These are phyloP conservation scores for Lottia gigantea DNA, from an alignment of 2,888 invertebrate species.

Conservation along the genomic window DNA sequence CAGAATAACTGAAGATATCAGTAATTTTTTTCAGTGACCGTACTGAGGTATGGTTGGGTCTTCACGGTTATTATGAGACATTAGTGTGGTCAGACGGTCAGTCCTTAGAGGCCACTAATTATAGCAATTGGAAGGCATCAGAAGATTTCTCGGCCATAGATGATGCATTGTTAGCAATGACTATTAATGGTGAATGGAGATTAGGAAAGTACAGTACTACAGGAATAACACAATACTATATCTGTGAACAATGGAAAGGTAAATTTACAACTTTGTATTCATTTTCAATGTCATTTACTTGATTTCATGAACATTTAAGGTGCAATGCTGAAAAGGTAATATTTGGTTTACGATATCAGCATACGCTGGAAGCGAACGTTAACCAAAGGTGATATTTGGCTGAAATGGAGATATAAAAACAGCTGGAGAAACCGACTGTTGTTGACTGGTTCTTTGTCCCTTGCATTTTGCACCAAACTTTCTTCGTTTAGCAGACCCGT, in stretches of 20 bases:
- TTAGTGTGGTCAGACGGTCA: not conserved
- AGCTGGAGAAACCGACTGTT: no score
- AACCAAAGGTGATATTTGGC: no score
- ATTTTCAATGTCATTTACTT: no score
- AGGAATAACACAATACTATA: not conserved
- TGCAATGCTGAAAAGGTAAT: no score
- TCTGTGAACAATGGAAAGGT: conserved; percentile 4
- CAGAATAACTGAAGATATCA: no score
- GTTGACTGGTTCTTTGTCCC: no score
- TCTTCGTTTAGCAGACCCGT: no score
- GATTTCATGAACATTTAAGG: no score
- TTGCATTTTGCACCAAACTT: no score
- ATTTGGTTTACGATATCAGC: no score
- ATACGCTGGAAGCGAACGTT: no score
- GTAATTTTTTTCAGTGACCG: not conserved
- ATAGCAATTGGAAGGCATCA: not conserved
- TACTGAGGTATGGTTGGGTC: not conserved
- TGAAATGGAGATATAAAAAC: no score
- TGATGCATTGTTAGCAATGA: not conserved
- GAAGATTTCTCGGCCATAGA: not conserved
- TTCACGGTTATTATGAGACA: not conserved
- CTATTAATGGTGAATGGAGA: not conserved
- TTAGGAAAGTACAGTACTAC: not conserved
- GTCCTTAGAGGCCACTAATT: not conserved
- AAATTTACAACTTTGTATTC: not conserved